These are phyloP conservation scores for Stigmatopora argus DNA, from an alignment of 2,113 vertebrate genomes.

Conservation along the genomic window DNA sequence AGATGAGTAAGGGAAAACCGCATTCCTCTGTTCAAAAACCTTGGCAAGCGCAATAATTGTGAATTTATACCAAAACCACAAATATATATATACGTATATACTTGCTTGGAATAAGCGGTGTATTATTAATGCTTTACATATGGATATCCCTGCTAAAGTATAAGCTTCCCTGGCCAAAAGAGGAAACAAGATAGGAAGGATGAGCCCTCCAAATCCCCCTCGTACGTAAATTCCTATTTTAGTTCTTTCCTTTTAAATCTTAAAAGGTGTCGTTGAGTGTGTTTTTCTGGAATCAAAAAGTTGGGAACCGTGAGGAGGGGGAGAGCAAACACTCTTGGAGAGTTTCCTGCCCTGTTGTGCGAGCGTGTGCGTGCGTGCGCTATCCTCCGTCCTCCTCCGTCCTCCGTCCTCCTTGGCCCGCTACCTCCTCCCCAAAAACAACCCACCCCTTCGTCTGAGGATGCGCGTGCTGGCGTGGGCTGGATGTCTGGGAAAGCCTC, in stretches of 20 bases:
- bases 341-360: conserved; percentile 65
- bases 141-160: background rate
- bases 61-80: background rate
- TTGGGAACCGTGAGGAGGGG: conserved; percentile 37
- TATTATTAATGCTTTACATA: background rate
- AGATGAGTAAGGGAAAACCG: no score
- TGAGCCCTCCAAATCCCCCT: conserved; percentile 48
- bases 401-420: conserved; percentile 60
- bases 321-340: conserved; percentile 59
- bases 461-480: conserved; percentile 49
- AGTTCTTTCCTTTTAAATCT: conserved; percentile 46
- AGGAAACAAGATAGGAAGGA: conserved; percentile 48
- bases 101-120: background rate
- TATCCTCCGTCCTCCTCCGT: conserved; percentile 61
- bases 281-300: conserved; percentile 47
- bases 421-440: conserved; percentile 1
- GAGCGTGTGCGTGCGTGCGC: conserved; percentile 61
- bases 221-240: conserved; percentile 47
- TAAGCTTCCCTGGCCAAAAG: conserved; percentile 34
- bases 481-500: conserved; percentile 69
- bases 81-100: background rate
- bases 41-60: no score
- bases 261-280: conserved; percentile 7
- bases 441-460: conserved; percentile 50
- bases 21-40: no score